phyloP scores from a whole-genome alignment of 2,797 vertebrate genomes.

The Bufotes viridis region DNA sequence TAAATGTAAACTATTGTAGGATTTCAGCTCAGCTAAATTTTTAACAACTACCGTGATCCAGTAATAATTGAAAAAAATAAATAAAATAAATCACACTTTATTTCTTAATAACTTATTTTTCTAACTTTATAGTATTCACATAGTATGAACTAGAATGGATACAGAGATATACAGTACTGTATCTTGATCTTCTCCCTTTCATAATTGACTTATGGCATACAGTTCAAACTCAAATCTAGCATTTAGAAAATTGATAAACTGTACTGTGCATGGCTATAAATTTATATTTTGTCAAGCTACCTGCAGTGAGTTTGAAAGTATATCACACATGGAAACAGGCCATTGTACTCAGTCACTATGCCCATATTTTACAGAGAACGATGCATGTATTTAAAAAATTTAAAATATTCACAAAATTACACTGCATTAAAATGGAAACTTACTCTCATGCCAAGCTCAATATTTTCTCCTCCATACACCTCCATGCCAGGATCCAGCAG shows the following conservation, averaged over 20 bases:
- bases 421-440: slow-evolving; percentile 66
- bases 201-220: neutral
- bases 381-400: slow-evolving; percentile 32
- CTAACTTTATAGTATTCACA: neutral
- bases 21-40: neutral
- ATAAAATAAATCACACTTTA: neutral
- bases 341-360: slow-evolving; percentile 71
- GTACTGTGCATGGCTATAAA: slow-evolving; percentile 18
- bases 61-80: neutral
- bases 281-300: slow-evolving; percentile 69
- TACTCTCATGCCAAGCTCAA: slow-evolving; percentile 97
- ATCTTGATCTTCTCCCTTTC: slow-evolving; percentile 2
- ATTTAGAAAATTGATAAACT: slow-evolving; percentile 36
- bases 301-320: slow-evolving; percentile 72
- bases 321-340: slow-evolving; percentile 71
- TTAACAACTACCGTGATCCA: neutral
- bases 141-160: neutral
- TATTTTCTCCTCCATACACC: slow-evolving; percentile 97
- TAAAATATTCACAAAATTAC: too few relatives aligned
- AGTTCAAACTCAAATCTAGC: slow-evolving; percentile 3
- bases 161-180: neutral
- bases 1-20: neutral
- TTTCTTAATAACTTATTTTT: neutral
- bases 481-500: slow-evolving; percentile 98
- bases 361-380: slow-evolving; percentile 24